Conservation (phyloP, 2,888 invertebrate species). For the Lypha dubia region DNA sequence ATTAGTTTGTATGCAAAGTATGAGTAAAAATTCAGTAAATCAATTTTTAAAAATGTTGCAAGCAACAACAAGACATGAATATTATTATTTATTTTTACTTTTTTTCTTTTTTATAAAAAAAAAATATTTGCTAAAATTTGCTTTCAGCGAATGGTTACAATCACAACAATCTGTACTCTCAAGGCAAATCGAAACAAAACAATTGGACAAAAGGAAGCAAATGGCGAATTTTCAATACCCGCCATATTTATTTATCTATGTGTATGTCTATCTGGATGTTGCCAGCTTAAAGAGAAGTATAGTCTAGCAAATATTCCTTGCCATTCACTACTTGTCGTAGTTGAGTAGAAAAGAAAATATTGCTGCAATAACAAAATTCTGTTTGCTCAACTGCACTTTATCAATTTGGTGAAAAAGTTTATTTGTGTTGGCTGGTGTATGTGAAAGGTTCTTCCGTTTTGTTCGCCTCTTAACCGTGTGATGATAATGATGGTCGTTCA, state of each 20-base stretch:
- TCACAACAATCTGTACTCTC: slow-evolving; percentile 53
- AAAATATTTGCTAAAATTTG: too few species aligned
- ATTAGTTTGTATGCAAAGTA: too few species aligned
- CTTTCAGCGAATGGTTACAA: slow-evolving; percentile 67
- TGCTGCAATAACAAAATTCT: slow-evolving; percentile 77
- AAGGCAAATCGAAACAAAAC: slow-evolving; percentile 64
- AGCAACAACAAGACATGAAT: not conserved
- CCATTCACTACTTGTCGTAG: slow-evolving; percentile 31
- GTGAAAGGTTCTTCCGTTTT: not conserved
- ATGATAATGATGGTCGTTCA: slow-evolving; percentile 44
- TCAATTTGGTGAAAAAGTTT: slow-evolving; percentile 78
- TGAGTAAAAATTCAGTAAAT: too few species aligned
- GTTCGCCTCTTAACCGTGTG: slow-evolving; percentile 31
- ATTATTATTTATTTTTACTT: too few species aligned
- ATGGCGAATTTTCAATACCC: slow-evolving; percentile 2
- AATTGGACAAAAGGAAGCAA: slow-evolving; percentile 51
- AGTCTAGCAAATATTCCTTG: slow-evolving; percentile 55
- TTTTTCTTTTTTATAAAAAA: slow-evolving; percentile 3
- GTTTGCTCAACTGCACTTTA: slow-evolving; percentile 82
- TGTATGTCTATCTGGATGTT: not conserved
- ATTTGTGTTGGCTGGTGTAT: slow-evolving; percentile 25
- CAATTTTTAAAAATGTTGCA: not conserved
- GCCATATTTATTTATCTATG: not conserved
- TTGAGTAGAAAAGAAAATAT: slow-evolving; percentile 69
- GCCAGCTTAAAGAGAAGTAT: not conserved